Percentiles rank a stretch among this genome's conserved stretches.
phyloP scores from a whole-genome alignment of 2,888 invertebrate genomes.

The Octonoba sinensis region DNA sequence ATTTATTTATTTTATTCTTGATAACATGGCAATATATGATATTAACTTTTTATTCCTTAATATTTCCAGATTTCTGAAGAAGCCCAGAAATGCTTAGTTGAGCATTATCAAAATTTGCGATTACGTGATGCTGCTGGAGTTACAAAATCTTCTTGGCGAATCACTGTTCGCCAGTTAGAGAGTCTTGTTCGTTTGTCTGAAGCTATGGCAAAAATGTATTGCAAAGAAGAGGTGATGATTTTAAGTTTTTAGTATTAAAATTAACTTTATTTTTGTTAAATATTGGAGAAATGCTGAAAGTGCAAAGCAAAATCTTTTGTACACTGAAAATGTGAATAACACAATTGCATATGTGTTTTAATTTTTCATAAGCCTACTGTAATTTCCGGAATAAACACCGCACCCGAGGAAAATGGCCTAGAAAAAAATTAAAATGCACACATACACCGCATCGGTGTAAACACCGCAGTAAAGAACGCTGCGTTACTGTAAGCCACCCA shows the following conservation, averaged over 20 bases:
- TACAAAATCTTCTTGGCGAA: conserved; percentile 88
- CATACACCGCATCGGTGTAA: too few relatives aligned
- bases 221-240: conserved; percentile 82
- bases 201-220: conserved; percentile 96
- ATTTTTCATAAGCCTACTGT: too few relatives aligned
- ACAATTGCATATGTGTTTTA: too few relatives aligned
- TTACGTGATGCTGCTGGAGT: conserved; percentile 80
- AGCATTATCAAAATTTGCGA: conserved; percentile 88
- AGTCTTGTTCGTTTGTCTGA: conserved; percentile 96
- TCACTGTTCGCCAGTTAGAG: conserved; percentile 96
- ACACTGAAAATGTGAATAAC: too few relatives aligned
- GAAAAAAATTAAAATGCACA: too few relatives aligned
- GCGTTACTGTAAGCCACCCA: too few relatives aligned
- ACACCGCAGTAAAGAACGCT: too few relatives aligned
- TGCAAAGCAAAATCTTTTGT: too few relatives aligned
- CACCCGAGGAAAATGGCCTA: too few relatives aligned
- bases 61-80: conserved; percentile 76
- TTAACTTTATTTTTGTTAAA: neutral
- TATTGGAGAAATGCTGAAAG: too few relatives aligned
- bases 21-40: neutral
- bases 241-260: conserved; percentile 5
- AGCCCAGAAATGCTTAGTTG: conserved; percentile 85
- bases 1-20: neutral
- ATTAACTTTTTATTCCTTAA: neutral
- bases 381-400: too few relatives aligned